phyloP scores from a whole-genome alignment of 1,140 invertebrate genomes.

The Octopus bimaculoides region DNA sequence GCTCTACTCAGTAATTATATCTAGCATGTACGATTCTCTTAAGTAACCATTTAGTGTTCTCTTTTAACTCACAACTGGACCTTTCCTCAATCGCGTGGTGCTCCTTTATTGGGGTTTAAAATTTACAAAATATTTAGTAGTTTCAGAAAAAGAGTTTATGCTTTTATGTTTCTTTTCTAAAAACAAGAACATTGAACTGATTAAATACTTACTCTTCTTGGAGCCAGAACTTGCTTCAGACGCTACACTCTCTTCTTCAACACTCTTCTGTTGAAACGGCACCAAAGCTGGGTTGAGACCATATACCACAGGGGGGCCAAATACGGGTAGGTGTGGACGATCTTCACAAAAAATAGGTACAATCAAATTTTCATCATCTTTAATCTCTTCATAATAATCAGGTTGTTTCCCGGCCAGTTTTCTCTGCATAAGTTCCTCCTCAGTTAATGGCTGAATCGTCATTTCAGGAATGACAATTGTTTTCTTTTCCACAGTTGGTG shows the following conservation, averaged over 20 bases:
- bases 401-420: neutral
- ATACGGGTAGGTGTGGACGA: neutral
- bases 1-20: too few relatives aligned
- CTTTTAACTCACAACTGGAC: too few relatives aligned
- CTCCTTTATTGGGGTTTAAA: too few relatives aligned
- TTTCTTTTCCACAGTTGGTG: neutral
- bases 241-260: neutral
- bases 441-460: neutral
- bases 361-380: neutral
- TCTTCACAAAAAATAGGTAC: neutral
- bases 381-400: neutral
- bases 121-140: too few relatives aligned
- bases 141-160: too few relatives aligned
- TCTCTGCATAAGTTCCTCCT: neutral
- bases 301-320: neutral
- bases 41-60: too few relatives aligned
- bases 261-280: neutral
- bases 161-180: too few relatives aligned
- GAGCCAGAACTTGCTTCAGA: slow-evolving; percentile 8
- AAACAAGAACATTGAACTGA: too few relatives aligned
- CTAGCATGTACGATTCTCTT: too few relatives aligned
- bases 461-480: slow-evolving; percentile 1
- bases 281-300: neutral
- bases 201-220: neutral
- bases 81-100: too few relatives aligned